Conservation (phyloP, 30 jellyfish, hydroid and myxozoan genomes). For the Aurelia sp. region DNA sequence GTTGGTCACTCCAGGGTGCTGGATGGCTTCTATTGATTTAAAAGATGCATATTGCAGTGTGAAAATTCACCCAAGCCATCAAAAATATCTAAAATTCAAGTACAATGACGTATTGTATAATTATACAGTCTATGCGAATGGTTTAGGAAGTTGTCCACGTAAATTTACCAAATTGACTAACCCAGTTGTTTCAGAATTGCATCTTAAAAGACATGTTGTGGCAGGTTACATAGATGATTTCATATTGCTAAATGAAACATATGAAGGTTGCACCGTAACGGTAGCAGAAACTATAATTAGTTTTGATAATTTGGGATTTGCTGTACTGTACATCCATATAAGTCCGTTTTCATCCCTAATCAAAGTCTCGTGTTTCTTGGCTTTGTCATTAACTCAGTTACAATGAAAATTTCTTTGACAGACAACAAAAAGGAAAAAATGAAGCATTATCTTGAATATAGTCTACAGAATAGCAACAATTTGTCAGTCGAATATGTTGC, state of each 20-base stretch:
- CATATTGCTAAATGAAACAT: background rate
- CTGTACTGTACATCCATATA: constrained; percentile 53
- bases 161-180: constrained; percentile 38
- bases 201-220: constrained; percentile 11
- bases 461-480: background rate
- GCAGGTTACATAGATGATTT: constrained; percentile 53
- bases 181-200: constrained; percentile 19
- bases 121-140: constrained; percentile 51
- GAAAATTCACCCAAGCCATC: constrained; percentile 28
- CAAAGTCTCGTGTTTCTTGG: constrained; percentile 49
- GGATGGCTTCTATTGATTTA: constrained; percentile 68
- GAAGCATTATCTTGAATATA: background rate
- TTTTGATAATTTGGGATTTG: constrained; percentile 43
- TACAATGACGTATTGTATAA: background rate
- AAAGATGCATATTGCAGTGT: constrained; percentile 72
- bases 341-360: constrained; percentile 48
- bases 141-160: constrained; percentile 27
- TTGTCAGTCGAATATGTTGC: constrained; percentile 29
- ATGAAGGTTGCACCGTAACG: constrained; percentile 20
- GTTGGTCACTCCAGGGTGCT: constrained; percentile 44
- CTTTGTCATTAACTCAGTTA: constrained; percentile 31
- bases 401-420: constrained; percentile 38
- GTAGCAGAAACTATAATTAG: constrained; percentile 17
- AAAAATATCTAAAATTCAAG: constrained; percentile 44
- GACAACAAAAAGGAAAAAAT: constrained; percentile 19